Evolutionary conservation across 2,113 vertebrate genomes (phyloP).

Genomic region (Sturnira hondurensis): DNA sequence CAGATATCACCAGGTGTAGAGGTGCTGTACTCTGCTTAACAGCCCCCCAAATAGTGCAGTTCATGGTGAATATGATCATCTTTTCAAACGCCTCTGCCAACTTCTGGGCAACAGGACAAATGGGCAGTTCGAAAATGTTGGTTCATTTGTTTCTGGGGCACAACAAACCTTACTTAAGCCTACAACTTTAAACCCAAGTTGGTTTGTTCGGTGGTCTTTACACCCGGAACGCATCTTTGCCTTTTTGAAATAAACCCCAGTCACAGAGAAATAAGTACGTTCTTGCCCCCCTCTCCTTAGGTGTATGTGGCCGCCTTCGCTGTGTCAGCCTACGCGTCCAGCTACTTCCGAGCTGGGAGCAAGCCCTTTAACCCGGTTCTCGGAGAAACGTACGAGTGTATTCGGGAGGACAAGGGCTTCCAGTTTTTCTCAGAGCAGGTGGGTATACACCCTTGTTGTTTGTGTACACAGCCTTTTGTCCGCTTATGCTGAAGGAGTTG

Average conservation of each 20-base stretch:
- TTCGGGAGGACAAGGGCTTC: constrained; percentile 93
- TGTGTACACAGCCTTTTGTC: background rate
- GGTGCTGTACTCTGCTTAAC: too few relatives aligned
- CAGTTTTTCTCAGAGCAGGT: constrained; percentile 95
- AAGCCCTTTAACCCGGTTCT: constrained; percentile 98
- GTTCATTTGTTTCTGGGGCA: background rate
- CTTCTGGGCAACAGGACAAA: background rate
- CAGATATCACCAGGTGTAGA: background rate
- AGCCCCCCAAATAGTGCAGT: background rate
- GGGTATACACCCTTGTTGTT: constrained; percentile 39
- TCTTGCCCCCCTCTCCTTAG: constrained; percentile 75
- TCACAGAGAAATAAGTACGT: background rate
- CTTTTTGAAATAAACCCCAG: background rate
- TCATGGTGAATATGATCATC: background rate
- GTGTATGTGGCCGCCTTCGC: constrained; percentile 95
- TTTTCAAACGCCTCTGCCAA: background rate
- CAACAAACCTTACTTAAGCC: background rate
- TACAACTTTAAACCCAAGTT: background rate
- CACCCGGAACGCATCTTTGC: background rate
- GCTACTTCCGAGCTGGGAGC: constrained; percentile 94
- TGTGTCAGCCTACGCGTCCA: constrained; percentile 93
- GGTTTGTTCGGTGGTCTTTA: background rate
- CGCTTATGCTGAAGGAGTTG: background rate
- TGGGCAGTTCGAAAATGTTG: background rate
- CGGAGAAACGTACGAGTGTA: constrained; percentile 95